Base-by-base conservation (phyloP, 37 sponge, comb jelly and placozoan genomes). In the Spongilla lacustris region DNA sequence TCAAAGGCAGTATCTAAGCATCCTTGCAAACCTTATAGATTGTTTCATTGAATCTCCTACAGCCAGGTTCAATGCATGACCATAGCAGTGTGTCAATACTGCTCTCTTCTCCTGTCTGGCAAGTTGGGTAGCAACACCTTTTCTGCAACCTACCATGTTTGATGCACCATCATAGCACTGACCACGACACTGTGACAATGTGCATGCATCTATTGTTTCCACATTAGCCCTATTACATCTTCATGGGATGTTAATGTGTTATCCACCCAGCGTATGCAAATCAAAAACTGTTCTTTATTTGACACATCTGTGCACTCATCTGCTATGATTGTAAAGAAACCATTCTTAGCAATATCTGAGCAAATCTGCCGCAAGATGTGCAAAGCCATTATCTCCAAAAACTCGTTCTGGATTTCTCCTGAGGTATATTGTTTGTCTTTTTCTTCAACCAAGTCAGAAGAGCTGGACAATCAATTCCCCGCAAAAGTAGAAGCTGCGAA, bases 371-470 rank as follows among this genome's bases (percentile, higher is more conserved):
- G n/a, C n/a, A 91, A 74, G 66, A 94, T 87, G 30, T 87, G 79
- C 34, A 86, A 69, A 67, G 92, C 87, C 91, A 95, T 95, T 2
- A 86, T 26, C 75, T 95, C 67, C 6, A 95, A 66, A 34, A 86
- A 86, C 85, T 91, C 95, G 70, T 95, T 95, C 32, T 92, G 95
- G 36, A 91, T 89, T 4, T 86, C 87, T 86, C 71, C 80, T 1
- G 87, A 89, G 2, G 80, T 84, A 32, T 92, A 95, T 89, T 89
- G 36, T 88, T 75, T 0, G 81, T 76, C 68, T 89, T 91, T 36
- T 84, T 94, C 24, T 34, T 80, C 88, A 92, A 67, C 92, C 90
- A 95, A 25, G n/a, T n/a, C n/a, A n/a, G n/a, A n/a, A n/a, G n/a
- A n/a, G n/a, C n/a, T n/a, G n/a, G n/a, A n/a, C n/a, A 74, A 76